Conservation (phyloP, 37 sponge, comb jelly and placozoan species). For the Geodia barretti region DNA sequence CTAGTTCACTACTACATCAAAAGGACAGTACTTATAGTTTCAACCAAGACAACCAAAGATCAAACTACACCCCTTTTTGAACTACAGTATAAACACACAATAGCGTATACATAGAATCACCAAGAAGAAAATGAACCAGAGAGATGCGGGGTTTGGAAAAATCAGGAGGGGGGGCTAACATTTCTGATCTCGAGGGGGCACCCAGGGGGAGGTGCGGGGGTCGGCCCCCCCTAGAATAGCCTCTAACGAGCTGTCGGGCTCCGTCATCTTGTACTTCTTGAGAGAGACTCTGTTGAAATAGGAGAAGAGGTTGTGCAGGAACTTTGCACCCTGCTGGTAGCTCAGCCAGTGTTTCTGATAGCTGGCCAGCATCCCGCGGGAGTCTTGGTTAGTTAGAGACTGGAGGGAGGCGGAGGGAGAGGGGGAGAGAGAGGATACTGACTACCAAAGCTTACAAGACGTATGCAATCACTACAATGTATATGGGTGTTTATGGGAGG, state of each 20-base stretch:
- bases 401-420: background rate
- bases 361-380: slow-evolving; percentile 12
- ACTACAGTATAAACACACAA: no score
- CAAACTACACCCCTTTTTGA: no score
- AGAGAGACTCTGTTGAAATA: slow-evolving; percentile 60
- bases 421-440: background rate
- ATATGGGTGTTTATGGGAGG: no score
- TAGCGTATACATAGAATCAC: no score
- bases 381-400: background rate
- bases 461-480: no score
- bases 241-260: slow-evolving; percentile 10
- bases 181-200: slow-evolving; percentile 60
- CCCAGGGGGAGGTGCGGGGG: background rate
- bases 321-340: slow-evolving; percentile 65
- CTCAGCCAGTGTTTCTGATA: slow-evolving; percentile 57
- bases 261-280: slow-evolving; percentile 8
- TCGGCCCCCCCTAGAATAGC: background rate
- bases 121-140: no score
- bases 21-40: no score
- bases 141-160: no score
- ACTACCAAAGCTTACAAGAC: no score
- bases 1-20: no score
- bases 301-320: slow-evolving; percentile 56
- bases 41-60: no score
- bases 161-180: slow-evolving; percentile 8